These are phyloP conservation scores for Vanessa cardui DNA, from an alignment of 2,888 invertebrate genomes.

Conservation along the genomic window DNA sequence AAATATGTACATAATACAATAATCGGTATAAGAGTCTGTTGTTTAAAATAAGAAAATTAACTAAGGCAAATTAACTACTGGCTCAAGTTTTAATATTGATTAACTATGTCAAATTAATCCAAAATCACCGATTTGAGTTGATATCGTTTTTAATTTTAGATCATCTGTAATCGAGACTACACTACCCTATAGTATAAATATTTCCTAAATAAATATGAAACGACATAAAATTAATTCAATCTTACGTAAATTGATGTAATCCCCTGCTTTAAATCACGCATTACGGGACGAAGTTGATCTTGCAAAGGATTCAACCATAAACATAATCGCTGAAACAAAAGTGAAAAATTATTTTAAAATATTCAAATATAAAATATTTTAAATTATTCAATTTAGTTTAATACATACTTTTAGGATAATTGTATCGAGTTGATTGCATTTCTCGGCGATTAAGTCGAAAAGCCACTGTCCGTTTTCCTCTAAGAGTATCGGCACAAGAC, in stretches of 20 bases:
- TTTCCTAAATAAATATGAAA: not conserved
- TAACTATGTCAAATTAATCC: too few species aligned
- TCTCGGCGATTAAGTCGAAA: constrained; percentile 77
- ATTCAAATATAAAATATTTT: not conserved
- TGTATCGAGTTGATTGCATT: constrained; percentile 78
- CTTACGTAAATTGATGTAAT: constrained; percentile 71
- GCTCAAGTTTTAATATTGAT: too few species aligned
- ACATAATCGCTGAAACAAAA: constrained; percentile 64
- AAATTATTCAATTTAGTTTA: not conserved
- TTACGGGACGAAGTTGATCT: constrained; percentile 71
- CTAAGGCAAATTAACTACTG: too few species aligned
- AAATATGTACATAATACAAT: too few species aligned
- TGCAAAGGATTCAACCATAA: constrained; percentile 77
- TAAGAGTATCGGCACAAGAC: constrained; percentile 64
- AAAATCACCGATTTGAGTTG: too few species aligned
- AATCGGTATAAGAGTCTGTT: too few species aligned
- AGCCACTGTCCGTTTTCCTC: constrained; percentile 76
- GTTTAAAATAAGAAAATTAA: too few species aligned
- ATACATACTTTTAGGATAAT: constrained; percentile 79
- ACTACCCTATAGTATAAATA: too few species aligned
- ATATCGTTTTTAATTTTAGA: too few species aligned
- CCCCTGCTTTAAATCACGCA: constrained; percentile 73
- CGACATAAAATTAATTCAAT: constrained; percentile 23
- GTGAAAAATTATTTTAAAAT: constrained; percentile 26
- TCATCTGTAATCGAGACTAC: too few species aligned